Evolutionary conservation across 2,113 vertebrate genomes (phyloP).

Genomic region (Hystrix cristata): DNA sequence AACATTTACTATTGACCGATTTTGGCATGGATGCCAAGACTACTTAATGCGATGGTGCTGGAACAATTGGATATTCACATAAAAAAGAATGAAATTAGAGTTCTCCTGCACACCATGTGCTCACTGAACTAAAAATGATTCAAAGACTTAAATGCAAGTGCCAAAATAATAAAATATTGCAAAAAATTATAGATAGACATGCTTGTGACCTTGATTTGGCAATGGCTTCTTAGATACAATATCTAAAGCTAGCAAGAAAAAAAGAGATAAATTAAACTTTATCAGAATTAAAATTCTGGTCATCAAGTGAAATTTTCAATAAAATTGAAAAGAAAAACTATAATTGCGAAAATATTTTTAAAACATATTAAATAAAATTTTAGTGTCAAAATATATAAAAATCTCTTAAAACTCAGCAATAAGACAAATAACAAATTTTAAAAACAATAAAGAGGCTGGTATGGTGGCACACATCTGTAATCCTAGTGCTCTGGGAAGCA

Average conservation of each 20-base stretch:
- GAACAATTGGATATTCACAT: background rate
- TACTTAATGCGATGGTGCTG: background rate
- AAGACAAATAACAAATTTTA: background rate
- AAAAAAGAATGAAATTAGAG: background rate
- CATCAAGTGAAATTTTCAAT: background rate
- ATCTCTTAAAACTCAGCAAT: background rate
- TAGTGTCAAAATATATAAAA: background rate
- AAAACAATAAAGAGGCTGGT: background rate
- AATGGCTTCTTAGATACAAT: background rate
- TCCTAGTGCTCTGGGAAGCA: background rate
- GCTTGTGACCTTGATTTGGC: background rate
- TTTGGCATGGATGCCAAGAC: background rate
- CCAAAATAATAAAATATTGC: background rate
- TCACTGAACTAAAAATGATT: background rate
- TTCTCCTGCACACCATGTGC: background rate
- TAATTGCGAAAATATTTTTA: background rate
- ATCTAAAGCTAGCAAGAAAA: background rate
- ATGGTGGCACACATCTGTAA: background rate
- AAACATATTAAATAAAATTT: background rate
- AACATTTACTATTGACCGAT: background rate
- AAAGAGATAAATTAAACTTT: background rate
- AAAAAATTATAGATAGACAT: background rate
- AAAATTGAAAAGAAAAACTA: background rate
- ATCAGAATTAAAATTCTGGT: background rate
- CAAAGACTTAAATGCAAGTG: background rate